phyloP scores from a whole-genome alignment of 2,888 invertebrate species.

The Clusia tigrina region DNA sequence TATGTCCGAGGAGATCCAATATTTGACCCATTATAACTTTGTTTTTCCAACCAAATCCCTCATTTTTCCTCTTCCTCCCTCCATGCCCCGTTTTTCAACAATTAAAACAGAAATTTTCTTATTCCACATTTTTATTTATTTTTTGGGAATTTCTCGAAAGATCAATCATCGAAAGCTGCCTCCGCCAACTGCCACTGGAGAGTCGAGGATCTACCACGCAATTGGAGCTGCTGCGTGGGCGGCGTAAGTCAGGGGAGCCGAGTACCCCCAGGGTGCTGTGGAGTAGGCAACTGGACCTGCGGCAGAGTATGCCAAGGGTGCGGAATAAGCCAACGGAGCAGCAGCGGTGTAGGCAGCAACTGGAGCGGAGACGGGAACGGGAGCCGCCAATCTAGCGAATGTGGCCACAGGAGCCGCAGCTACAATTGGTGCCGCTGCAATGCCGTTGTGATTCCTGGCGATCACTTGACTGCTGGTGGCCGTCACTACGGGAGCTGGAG shows the following conservation, averaged over 20 bases:
- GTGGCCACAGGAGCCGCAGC: conserved; percentile 37
- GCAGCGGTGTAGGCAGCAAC: conserved; percentile 65
- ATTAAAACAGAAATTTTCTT: too few species aligned
- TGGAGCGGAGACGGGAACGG: conserved; percentile 64
- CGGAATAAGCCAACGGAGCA: conserved; percentile 31
- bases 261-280: conserved; percentile 21
- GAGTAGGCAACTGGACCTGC: conserved; percentile 8
- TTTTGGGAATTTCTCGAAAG: too few species aligned
- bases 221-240: conserved; percentile 18
- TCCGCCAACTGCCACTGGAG: too few species aligned
- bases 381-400: conserved; percentile 24
- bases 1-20: too few species aligned
- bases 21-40: too few species aligned
- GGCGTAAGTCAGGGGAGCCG: conserved; percentile 6
- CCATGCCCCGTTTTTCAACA: too few species aligned
- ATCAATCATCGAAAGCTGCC: too few species aligned
- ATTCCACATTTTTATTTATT: too few species aligned
- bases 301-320: conserved; percentile 32
- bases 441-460: conserved; percentile 51
- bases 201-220: too few species aligned
- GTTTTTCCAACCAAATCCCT: too few species aligned
- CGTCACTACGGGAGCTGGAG: conserved; percentile 44
- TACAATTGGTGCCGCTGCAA: conserved; percentile 45
- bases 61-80: too few species aligned
- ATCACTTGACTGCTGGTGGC: conserved; percentile 52